Percentiles rank a stretch among this genome's conserved stretches.
These are phyloP conservation scores for Galaxias olidus DNA, from an alignment of 2,797 vertebrate species.

Conservation along the genomic window DNA sequence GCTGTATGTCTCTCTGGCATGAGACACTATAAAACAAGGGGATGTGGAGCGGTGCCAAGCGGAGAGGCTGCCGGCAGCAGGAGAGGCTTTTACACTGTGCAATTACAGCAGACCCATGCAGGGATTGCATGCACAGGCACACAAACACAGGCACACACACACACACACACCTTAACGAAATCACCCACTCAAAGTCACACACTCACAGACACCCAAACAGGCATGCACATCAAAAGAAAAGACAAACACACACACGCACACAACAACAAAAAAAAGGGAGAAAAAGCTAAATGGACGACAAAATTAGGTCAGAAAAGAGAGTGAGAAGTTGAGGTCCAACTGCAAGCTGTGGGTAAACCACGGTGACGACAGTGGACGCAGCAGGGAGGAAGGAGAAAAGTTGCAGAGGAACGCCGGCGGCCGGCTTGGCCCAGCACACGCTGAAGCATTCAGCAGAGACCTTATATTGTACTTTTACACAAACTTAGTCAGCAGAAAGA, in stretches of 20 bases:
- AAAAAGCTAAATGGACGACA: constrained; percentile 13
- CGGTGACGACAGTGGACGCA: constrained; percentile 8
- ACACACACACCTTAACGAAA: background rate
- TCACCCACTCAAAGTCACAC: background rate
- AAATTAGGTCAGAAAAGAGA: constrained; percentile 41
- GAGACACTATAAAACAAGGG: constrained; percentile 70
- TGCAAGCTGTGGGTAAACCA: constrained; percentile 28
- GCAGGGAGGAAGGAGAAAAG: constrained; percentile 14
- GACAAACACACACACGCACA: background rate
- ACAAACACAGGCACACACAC: no score
- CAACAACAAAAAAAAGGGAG: background rate
- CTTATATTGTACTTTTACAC: background rate
- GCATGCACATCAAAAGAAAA: background rate
- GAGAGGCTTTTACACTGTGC: constrained; percentile 43
- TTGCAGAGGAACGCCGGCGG: background rate
- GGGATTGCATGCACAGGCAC: constrained; percentile 47
- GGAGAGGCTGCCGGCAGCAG: constrained; percentile 46
- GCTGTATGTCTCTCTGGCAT: constrained; percentile 32
- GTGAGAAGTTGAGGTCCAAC: background rate
- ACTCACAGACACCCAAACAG: background rate
- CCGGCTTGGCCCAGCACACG: constrained; percentile 8
- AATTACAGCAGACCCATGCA: constrained; percentile 63
- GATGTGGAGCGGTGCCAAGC: constrained; percentile 52
- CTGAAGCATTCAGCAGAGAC: constrained; percentile 6
- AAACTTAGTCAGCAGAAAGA: constrained; percentile 5